phyloP scores from a whole-genome alignment of 2,113 vertebrate genomes.

The Pelusios castaneus region DNA sequence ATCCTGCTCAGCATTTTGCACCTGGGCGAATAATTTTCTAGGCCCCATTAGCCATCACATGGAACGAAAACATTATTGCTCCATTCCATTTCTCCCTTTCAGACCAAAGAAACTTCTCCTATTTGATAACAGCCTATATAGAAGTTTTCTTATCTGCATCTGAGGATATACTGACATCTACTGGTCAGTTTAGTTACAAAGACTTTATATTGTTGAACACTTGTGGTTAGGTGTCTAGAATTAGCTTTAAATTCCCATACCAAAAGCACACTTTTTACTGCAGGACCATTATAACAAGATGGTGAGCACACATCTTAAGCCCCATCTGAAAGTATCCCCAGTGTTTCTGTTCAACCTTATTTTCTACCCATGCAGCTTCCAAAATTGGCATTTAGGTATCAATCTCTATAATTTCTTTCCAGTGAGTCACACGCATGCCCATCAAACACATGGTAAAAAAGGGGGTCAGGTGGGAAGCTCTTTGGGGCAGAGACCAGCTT shows the following conservation, averaged over 20 bases:
- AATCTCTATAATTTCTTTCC: not conserved
- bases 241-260: constrained; percentile 11
- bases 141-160: not conserved
- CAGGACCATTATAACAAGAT: fast-evolving
- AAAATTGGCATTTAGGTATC: not conserved
- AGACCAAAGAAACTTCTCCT: not conserved
- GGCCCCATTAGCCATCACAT: not conserved
- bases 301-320: not conserved
- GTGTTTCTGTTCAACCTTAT: fast-evolving
- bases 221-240: not conserved
- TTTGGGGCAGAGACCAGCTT: not conserved
- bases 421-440: not conserved
- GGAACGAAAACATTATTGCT: not conserved
- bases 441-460: not conserved
- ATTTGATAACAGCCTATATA: fast-evolving
- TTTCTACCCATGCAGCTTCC: not conserved
- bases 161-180: constrained; percentile 48
- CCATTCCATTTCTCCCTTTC: not conserved
- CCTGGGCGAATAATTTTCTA: not conserved
- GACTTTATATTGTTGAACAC: not conserved
- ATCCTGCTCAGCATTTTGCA: not conserved
- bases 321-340: too few relatives aligned
- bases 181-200: not conserved
- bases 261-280: not conserved
- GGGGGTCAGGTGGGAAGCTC: not conserved